Conservation (phyloP, 2,797 vertebrate genomes). For the Gila robusta region DNA sequence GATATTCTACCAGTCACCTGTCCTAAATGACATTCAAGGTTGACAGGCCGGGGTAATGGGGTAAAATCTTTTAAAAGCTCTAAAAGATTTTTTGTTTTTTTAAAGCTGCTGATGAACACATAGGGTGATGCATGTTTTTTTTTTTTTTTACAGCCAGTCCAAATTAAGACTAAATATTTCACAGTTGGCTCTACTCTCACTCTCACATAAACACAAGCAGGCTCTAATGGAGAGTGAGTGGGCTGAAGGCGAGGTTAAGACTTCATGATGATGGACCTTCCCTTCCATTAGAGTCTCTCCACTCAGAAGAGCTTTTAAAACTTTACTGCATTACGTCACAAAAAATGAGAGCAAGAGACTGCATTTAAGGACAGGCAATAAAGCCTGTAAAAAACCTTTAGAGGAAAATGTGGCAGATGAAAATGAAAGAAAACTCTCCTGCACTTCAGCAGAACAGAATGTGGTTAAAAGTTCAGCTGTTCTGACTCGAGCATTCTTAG, state of each 20-base stretch:
- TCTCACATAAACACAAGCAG: constrained; percentile 20
- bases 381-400: neutral
- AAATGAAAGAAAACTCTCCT: neutral
- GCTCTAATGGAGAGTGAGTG: constrained; percentile 10
- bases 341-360: neutral
- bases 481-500: neutral
- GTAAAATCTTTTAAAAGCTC: neutral
- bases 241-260: constrained; percentile 17
- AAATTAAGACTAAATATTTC: constrained; percentile 29
- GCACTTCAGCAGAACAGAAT: neutral
- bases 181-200: constrained; percentile 1
- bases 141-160: constrained; percentile 18
- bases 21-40: neutral
- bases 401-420: neutral
- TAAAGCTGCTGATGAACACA: neutral
- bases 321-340: constrained; percentile 42
- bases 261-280: constrained; percentile 31
- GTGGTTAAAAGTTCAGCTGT: constrained; percentile 8
- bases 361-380: neutral
- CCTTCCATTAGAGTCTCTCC: constrained; percentile 31
- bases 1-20: neutral
- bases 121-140: neutral
- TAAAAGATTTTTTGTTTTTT: neutral
- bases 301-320: constrained; percentile 39
- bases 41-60: neutral